A percentile compares a stretch with the other conserved stretches of the same genome.
Evolutionary conservation across 2,888 invertebrate species (phyloP).

Genomic region (Macaria liturata): DNA sequence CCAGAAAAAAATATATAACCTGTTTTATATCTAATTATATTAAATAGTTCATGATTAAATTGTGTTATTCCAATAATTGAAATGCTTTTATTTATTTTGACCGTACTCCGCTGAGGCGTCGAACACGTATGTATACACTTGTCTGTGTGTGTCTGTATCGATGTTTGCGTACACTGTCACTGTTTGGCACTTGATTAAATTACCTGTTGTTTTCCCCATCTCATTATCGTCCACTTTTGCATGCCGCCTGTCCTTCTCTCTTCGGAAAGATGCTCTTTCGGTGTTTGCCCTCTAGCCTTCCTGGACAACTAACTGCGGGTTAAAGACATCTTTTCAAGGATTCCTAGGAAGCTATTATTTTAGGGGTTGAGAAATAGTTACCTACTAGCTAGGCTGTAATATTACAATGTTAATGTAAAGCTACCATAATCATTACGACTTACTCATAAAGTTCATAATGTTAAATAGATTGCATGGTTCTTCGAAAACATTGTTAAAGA

Average conservation of each 20-base stretch:
- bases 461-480: conserved; percentile 46
- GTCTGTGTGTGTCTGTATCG: conserved; percentile 81
- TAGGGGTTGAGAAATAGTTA: conserved; percentile 6
- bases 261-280: conserved; percentile 48
- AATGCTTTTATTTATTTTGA: conserved; percentile 82
- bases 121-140: conserved; percentile 82
- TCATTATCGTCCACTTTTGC: conserved; percentile 72
- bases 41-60: conserved; percentile 82
- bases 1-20: conserved; percentile 75
- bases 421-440: conserved; percentile 32
- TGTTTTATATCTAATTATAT: conserved; percentile 77
- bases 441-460: conserved; percentile 34
- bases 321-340: conserved; percentile 32
- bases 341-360: conserved; percentile 15
- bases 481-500: conserved; percentile 31
- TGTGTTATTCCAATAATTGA: conserved; percentile 82
- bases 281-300: conserved; percentile 12
- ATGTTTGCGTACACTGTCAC: conserved; percentile 80
- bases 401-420: conserved; percentile 17
- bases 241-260: conserved; percentile 66
- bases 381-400: neutral
- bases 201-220: conserved; percentile 57
- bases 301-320: conserved; percentile 2
- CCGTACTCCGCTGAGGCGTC: conserved; percentile 81
- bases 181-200: conserved; percentile 66